Base-by-base conservation (phyloP, 2,797 vertebrate species). In the Sebastes jordani region DNA sequence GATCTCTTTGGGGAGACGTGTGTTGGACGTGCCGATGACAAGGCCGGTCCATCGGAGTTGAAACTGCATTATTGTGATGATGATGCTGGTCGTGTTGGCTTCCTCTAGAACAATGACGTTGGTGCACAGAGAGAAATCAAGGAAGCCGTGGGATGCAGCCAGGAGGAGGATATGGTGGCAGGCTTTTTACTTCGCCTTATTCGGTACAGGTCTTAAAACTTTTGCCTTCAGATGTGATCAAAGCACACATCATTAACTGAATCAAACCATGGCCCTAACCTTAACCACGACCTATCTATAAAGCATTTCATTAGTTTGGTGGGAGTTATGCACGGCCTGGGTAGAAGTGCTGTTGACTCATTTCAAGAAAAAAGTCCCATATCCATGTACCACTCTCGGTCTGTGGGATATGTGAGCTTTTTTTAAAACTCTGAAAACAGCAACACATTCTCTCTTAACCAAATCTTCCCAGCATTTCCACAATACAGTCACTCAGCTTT, bases 381-480 rank as follows among this genome's bases (percentile, higher is more conserved):
- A 49, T 67, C n/a, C 13, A 30, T 61, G 49, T 34, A 3, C 38
- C 52, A 52, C 6, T 20, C n/a, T 56, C 5, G 4, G 13, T 66
- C 63, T 62, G 55, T 63, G n/a, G 14, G 16, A 20, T 70, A 6
- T 71, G 22, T 65, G 54, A 75, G 58, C 32, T 36, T 64, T 52
- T 52, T 30, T 11, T 56, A 23, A 61, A 78, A 62, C 42, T 68
- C 54, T 63, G 3, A 69, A 71, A 78, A 79, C 58, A 76, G 29
- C n/a, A 78, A 56, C 34, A 38, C 14, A 20, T 46, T 42, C 22
- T 75, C 29, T 62, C 52, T 55, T 55, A 22, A 61, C 14, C 30
- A 73, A 54, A 71, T 78, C 46, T 65, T 71, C 13, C 14, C 38
- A 67, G 13, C 46, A 62, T 71, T 81, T 78, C 46, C 34, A 63